These are phyloP conservation scores for Nothocercus julius DNA, from an alignment of 2,113 vertebrate species.

Conservation along the genomic window DNA sequence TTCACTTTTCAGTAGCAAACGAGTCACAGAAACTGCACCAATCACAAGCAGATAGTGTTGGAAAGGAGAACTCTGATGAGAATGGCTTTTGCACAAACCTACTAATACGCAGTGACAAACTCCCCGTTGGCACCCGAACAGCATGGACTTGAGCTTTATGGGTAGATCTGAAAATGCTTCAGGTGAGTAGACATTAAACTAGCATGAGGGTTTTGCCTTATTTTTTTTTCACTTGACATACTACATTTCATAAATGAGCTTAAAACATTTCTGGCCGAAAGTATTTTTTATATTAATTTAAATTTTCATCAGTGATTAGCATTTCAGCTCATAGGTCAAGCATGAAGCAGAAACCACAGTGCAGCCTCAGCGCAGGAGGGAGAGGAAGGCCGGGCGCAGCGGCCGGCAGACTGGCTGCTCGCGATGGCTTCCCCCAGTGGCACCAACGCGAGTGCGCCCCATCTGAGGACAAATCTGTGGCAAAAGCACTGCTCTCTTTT, in stretches of 20 bases:
- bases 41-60: rapidly evolving
- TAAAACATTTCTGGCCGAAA: neutral
- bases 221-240: neutral
- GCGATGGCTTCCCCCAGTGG: neutral
- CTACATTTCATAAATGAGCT: neutral
- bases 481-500: neutral
- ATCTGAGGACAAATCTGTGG: neutral
- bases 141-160: neutral
- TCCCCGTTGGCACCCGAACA: neutral
- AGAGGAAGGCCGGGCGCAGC: neutral
- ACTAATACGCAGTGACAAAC: rapidly evolving
- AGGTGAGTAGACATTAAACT: neutral
- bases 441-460: neutral
- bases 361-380: neutral
- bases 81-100: neutral
- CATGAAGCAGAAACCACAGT: neutral
- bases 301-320: constrained; percentile 8
- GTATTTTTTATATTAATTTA: constrained; percentile 4
- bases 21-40: neutral
- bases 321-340: constrained; percentile 4
- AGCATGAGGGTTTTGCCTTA: neutral
- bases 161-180: neutral
- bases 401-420: neutral
- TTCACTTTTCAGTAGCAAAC: neutral
- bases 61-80: neutral